Evolutionary conservation across 2,888 invertebrate species (phyloP), one percentile per base, ranked within the genome.

Genomic region (Heliconius charithonia): DNA sequence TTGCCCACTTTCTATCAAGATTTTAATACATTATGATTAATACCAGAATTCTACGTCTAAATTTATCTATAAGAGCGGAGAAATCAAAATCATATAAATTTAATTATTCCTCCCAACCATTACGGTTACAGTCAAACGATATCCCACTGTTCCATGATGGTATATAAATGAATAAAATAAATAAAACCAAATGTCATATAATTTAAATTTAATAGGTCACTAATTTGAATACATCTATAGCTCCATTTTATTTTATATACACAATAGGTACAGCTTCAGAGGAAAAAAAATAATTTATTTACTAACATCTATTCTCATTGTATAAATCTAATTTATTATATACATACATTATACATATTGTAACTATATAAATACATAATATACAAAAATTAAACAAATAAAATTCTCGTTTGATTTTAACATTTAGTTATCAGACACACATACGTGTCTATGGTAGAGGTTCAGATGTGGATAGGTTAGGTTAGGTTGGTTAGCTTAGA

Each of bases 241-340:
- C 32, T 72, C 59, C 59, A 72, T 72, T 59, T 72, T 7, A 72
- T 51, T 63, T 56, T 45, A 62, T 69, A 29, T 70, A 51, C 71
- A 71, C 77, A 77, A 62, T 71, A 77, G 76, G n/a, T 71, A 71
- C 45, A 45, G 45, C 63, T 71, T 62, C 78, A 80, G 32, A 83
- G 83, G 74, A 74, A 37, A 12, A n/a, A 76, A 74, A 66, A 80
- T 76, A 62, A 56, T 75, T 80, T 70, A 66, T 79, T 75, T 41
- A 71, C 66, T 79, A 77, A 75, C 79, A 71, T 79, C 73, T 79
- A 80, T 76, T 76, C 65, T 74, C 76, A 63, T 65, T 75, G 75
- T 76, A 76, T 67, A 76, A 69, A 62, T 76, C 27, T 62, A 76
- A 16, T 76, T 59, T 63, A 41, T 63, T 22, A 19, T 71, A 32